phyloP scores from a whole-genome alignment of 2,888 invertebrate species.

The Parascotia fuliginaria region DNA sequence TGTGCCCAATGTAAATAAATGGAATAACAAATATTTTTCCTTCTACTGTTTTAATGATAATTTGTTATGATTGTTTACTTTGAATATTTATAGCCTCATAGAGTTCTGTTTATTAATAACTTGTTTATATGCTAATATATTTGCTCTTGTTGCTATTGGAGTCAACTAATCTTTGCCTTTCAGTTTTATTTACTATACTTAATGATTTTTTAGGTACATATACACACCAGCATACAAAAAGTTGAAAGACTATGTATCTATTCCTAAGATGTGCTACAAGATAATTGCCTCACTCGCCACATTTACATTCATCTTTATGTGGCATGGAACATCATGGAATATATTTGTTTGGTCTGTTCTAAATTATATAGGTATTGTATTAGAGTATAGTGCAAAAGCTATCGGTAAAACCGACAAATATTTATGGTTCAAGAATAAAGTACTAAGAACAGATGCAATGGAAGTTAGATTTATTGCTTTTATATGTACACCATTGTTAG shows the following conservation, averaged over 20 bases:
- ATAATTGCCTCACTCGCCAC: slow-evolving; percentile 90
- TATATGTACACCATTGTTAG: slow-evolving; percentile 90
- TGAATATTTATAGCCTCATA: no score
- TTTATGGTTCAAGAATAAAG: slow-evolving; percentile 66
- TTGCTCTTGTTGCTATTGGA: no score
- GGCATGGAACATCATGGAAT: slow-evolving; percentile 94
- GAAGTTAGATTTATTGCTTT: slow-evolving; percentile 88
- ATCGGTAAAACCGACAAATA: slow-evolving; percentile 78
- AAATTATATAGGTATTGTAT: slow-evolving; percentile 92
- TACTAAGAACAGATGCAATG: slow-evolving; percentile 71
- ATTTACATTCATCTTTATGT: slow-evolving; percentile 94
- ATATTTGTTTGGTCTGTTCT: slow-evolving; percentile 94
- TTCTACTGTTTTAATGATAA: no score
- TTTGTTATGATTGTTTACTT: no score
- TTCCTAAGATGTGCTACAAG: slow-evolving; percentile 81
- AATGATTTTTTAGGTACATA: slow-evolving; percentile 89
- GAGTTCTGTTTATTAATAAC: no score
- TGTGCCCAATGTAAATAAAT: no score
- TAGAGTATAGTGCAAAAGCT: slow-evolving; percentile 88
- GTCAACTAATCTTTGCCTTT: no score
- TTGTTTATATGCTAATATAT: no score
- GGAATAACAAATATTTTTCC: no score
- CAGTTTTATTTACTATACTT: not conserved
- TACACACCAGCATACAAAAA: slow-evolving; percentile 88
- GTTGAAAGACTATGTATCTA: slow-evolving; percentile 54